Evolutionary conservation across 2,113 vertebrate species (phyloP).

Genomic region (Crocuta crocuta): DNA sequence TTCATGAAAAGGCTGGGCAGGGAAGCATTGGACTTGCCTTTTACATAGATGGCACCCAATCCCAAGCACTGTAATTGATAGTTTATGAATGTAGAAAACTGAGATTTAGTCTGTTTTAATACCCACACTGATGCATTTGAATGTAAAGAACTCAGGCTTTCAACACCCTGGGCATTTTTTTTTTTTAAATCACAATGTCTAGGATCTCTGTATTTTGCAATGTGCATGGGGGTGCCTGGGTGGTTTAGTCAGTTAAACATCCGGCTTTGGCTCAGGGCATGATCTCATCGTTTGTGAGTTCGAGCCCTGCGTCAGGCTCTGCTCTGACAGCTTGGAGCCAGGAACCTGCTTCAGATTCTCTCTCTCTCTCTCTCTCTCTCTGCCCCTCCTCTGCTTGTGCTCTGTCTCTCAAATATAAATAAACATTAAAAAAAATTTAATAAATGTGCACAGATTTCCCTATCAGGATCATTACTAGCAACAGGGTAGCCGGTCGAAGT

Average conservation of each 20-base stretch:
- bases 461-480: too few species aligned
- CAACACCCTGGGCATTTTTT: background rate
- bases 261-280: too few species aligned
- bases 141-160: background rate
- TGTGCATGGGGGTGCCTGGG: too few species aligned
- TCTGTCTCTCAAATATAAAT: too few species aligned
- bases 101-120: background rate
- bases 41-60: background rate
- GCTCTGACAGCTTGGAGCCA: too few species aligned
- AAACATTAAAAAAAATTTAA: too few species aligned
- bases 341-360: too few species aligned
- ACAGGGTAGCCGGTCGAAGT: background rate
- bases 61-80: background rate
- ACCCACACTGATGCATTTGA: rapidly evolving
- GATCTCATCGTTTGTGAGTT: too few species aligned
- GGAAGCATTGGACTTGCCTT: rapidly evolving
- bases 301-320: too few species aligned
- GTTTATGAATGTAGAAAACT: background rate
- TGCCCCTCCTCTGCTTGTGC: too few species aligned
- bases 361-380: too few species aligned
- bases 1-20: background rate
- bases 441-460: background rate
- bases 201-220: background rate
- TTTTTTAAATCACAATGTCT: background rate
- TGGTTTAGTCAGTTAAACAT: too few species aligned